Percentiles rank a stretch among this genome's conserved stretches.
Conservation (phyloP, 2,888 invertebrate species). For the Eupithecia insigniata region DNA sequence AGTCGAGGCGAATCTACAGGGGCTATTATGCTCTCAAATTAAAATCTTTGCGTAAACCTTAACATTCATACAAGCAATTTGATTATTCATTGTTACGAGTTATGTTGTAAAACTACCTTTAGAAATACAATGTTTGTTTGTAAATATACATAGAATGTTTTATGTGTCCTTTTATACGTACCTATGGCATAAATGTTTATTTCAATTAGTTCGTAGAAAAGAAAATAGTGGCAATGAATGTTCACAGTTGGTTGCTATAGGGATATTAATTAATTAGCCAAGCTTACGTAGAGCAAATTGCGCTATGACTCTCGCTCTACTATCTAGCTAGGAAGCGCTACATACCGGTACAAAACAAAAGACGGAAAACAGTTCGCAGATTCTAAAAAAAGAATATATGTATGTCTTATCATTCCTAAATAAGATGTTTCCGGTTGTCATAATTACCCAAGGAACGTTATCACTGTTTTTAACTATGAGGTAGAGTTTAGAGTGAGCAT, state of each 20-base stretch:
- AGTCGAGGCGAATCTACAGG: not conserved
- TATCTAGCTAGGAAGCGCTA: slow-evolving; percentile 8
- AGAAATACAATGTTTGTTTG: not conserved
- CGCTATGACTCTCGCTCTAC: slow-evolving; percentile 57
- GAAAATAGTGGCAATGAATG: slow-evolving; percentile 52
- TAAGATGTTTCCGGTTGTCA: not conserved
- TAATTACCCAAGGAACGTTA: not conserved
- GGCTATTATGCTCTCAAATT: not conserved
- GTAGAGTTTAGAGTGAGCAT: not conserved
- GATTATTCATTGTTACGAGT: not conserved
- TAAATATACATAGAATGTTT: not conserved
- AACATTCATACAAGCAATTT: not conserved
- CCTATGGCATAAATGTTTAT: slow-evolving; percentile 26
- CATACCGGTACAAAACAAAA: slow-evolving; percentile 12
- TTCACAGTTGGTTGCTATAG: slow-evolving; percentile 52
- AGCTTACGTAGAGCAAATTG: slow-evolving; percentile 58
- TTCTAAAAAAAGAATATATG: not conserved
- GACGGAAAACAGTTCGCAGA: slow-evolving; percentile 19
- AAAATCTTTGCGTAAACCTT: not conserved
- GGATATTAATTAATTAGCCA: slow-evolving; percentile 59
- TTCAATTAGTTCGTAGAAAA: slow-evolving; percentile 42
- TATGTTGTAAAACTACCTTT: not conserved
- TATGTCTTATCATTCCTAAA: too few species aligned
- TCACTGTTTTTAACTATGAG: not conserved
- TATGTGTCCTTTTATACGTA: not conserved